A percentile compares a stretch with the other conserved stretches of the same genome.
Conservation (phyloP, 2,888 invertebrate species). For the Criorhina ranunculi region DNA sequence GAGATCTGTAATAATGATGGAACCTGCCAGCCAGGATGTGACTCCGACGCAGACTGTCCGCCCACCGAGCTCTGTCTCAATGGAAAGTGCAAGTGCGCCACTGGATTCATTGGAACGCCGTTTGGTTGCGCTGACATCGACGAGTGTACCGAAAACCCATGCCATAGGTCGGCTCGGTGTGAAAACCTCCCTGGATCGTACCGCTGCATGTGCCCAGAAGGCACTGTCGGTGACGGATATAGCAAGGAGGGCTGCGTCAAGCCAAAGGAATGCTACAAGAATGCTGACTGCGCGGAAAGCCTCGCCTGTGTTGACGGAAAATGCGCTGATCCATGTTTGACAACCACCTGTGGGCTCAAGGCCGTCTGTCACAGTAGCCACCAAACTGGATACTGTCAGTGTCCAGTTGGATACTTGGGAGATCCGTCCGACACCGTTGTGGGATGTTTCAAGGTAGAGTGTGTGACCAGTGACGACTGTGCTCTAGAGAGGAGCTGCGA, state of each 20-base stretch:
- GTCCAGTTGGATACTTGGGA: slow-evolving; percentile 92
- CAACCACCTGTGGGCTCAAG: slow-evolving; percentile 90
- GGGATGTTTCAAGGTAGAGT: slow-evolving; percentile 96
- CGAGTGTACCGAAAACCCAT: slow-evolving; percentile 91
- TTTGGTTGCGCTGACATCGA: slow-evolving; percentile 93
- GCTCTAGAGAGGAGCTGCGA: slow-evolving; percentile 91
- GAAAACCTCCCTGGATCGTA: slow-evolving; percentile 92
- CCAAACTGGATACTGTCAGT: slow-evolving; percentile 90
- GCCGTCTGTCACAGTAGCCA: slow-evolving; percentile 90
- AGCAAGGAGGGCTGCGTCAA: slow-evolving; percentile 90
- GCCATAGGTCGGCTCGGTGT: slow-evolving; percentile 92
- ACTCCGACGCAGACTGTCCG: slow-evolving; percentile 91
- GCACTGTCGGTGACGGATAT: slow-evolving; percentile 90
- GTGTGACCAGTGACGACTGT: slow-evolving; percentile 91
- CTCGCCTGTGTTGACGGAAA: slow-evolving; percentile 91
- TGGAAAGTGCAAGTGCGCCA: slow-evolving; percentile 90
- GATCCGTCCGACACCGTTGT: slow-evolving; percentile 90
- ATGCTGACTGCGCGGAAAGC: slow-evolving; percentile 90
- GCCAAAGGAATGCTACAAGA: slow-evolving; percentile 90
- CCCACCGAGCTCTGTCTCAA: slow-evolving; percentile 91
- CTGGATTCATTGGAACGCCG: slow-evolving; percentile 90
- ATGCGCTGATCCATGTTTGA: slow-evolving; percentile 92
- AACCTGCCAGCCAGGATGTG: slow-evolving; percentile 93
- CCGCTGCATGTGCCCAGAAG: slow-evolving; percentile 91
- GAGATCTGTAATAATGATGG: slow-evolving; percentile 93